Evolutionary conservation across 2,888 invertebrate genomes (phyloP).

Genomic region (Plebejus melissa): DNA sequence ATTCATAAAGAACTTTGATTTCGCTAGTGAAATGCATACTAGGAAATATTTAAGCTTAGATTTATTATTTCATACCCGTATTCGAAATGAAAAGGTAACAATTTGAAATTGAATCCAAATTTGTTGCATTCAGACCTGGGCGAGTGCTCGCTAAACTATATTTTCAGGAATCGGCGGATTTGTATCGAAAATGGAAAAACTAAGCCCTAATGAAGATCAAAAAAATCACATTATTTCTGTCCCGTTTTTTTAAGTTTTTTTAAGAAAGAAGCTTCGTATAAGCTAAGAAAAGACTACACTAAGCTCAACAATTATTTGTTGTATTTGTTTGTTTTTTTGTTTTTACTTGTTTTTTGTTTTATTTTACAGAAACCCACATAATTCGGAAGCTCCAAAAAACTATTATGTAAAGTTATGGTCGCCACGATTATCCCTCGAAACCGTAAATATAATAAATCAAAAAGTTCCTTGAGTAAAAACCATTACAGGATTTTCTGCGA

Average conservation of each 20-base stretch:
- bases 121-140: constrained; percentile 13
- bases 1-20: not conserved
- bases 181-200: not conserved
- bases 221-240: not conserved
- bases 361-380: not conserved
- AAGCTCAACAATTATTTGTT: not conserved
- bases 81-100: constrained; percentile 13
- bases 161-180: not conserved
- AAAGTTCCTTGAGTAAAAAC: constrained; percentile 19
- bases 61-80: constrained; percentile 17
- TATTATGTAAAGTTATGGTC: not conserved
- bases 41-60: not conserved
- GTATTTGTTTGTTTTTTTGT: not conserved
- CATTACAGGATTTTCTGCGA: constrained; percentile 16
- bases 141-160: constrained; percentile 1
- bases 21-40: not conserved
- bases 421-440: not conserved
- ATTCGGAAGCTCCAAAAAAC: not conserved
- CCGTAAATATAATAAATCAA: constrained; percentile 18
- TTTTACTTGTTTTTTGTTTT: not conserved
- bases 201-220: not conserved
- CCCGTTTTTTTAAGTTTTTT: not conserved
- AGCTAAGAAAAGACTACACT: not conserved
- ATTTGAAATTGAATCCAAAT: constrained; percentile 14
- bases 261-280: not conserved